phyloP scores from a whole-genome alignment of 2,888 invertebrate species.

The Synergus japonicus region DNA sequence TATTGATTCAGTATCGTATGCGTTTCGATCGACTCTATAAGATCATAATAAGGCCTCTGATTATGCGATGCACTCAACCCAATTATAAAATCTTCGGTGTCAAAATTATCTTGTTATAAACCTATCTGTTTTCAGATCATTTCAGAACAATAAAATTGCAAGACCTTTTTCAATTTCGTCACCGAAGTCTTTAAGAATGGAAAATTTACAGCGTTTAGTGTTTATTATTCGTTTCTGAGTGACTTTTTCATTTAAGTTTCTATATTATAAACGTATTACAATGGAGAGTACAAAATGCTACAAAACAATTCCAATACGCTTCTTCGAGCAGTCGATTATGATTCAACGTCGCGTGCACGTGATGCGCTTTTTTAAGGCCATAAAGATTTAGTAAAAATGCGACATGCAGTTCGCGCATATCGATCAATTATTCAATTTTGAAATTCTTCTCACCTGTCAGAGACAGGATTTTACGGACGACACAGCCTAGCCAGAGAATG shows the following conservation, averaged over 20 bases:
- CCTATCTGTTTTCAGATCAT: background rate
- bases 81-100: slow-evolving; percentile 50
- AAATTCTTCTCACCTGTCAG: slow-evolving; percentile 53
- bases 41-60: slow-evolving; percentile 69
- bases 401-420: slow-evolving; percentile 54
- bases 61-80: slow-evolving; percentile 60
- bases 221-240: slow-evolving; percentile 33
- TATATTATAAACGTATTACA: slow-evolving; percentile 64
- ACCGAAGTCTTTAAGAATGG: slow-evolving; percentile 9
- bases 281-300: slow-evolving; percentile 68
- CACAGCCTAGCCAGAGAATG: slow-evolving; percentile 74
- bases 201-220: slow-evolving; percentile 27
- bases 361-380: slow-evolving; percentile 69
- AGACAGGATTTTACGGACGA: slow-evolving; percentile 62
- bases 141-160: slow-evolving; percentile 47
- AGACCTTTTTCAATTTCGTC: slow-evolving; percentile 19
- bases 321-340: slow-evolving; percentile 58
- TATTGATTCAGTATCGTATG: slow-evolving; percentile 42
- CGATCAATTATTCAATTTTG: slow-evolving; percentile 60
- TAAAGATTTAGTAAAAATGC: slow-evolving; percentile 67
- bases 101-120: slow-evolving; percentile 42
- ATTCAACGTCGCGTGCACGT: slow-evolving; percentile 58
- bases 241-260: slow-evolving; percentile 43
- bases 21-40: slow-evolving; percentile 50
- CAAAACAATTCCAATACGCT: slow-evolving; percentile 69